A percentile compares a stretch with the other conserved stretches of the same genome.
These are phyloP conservation scores for Drosophila bocqueti DNA, from an alignment of 1,140 invertebrate genomes.

Conservation along the genomic window DNA sequence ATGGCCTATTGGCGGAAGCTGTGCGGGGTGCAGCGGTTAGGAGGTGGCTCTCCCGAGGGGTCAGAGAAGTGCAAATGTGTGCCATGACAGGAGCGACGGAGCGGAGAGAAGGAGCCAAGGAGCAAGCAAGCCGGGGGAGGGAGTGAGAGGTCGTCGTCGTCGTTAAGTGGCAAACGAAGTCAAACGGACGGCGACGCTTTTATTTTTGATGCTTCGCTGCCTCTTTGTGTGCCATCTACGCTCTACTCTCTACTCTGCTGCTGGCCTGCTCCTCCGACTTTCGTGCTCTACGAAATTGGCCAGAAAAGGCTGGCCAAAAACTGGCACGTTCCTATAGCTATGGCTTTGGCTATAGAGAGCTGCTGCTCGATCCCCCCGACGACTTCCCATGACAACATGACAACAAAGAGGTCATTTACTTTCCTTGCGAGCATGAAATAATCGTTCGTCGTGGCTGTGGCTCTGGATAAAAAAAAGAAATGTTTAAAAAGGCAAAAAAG, in stretches of 20 bases:
- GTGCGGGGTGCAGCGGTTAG: neutral
- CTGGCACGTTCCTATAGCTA: conserved; percentile 55
- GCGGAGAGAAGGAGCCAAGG: conserved; percentile 1
- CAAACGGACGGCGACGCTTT: conserved; percentile 65
- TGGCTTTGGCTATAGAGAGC: conserved; percentile 17
- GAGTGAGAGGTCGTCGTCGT: neutral
- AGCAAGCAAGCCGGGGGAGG: neutral
- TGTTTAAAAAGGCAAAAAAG: conserved; percentile 46
- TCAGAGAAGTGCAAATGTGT: conserved; percentile 70
- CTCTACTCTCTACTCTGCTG: conserved; percentile 9
- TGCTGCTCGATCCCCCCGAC: conserved; percentile 21
- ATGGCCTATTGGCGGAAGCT: conserved; percentile 24
- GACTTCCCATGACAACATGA: conserved; percentile 57
- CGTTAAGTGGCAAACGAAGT: conserved; percentile 74
- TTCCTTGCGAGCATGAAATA: conserved; percentile 81
- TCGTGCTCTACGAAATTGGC: conserved; percentile 51
- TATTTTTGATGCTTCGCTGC: conserved; percentile 76
- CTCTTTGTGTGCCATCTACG: conserved; percentile 33
- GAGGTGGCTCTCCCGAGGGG: neutral
- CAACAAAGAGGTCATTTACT: conserved; percentile 82
- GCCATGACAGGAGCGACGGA: conserved; percentile 52
- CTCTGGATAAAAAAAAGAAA: conserved; percentile 24
- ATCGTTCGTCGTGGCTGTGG: conserved; percentile 65
- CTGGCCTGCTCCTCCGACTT: neutral
- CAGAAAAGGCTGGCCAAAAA: conserved; percentile 59